Percentiles rank a stretch among this genome's conserved stretches.
Conservation (phyloP, 92 coral and sea anemone genomes). For the Palythoa heliodiscus region DNA sequence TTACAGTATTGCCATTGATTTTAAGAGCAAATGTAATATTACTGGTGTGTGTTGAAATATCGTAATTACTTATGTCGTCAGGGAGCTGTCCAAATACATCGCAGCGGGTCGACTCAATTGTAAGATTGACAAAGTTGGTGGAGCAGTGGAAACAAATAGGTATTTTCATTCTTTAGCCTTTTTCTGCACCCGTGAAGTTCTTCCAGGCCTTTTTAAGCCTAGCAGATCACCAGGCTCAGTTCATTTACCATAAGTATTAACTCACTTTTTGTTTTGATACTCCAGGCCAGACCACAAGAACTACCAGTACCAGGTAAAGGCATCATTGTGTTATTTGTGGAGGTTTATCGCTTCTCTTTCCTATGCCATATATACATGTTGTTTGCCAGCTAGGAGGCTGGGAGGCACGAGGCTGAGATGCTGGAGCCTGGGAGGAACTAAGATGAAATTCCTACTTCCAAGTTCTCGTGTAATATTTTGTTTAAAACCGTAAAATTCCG, state of each 20-base stretch:
- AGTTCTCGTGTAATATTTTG: too few relatives aligned
- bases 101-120: slow-evolving; percentile 97
- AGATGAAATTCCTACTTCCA: too few relatives aligned
- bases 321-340: too few relatives aligned
- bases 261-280: background rate
- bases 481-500: too few relatives aligned
- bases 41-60: too few relatives aligned
- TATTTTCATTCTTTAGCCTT: slow-evolving; percentile 10
- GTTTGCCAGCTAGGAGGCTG: too few relatives aligned
- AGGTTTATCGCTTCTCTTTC: too few relatives aligned
- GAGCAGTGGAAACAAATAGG: slow-evolving; percentile 99
- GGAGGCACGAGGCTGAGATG: background rate
- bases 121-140: slow-evolving; percentile 98
- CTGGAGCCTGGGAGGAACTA: too few relatives aligned
- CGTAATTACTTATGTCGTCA: background rate
- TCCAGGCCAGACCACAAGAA: slow-evolving; percentile 96
- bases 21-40: background rate
- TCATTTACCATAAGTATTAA: background rate
- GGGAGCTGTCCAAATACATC: slow-evolving; percentile 94
- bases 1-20: too few relatives aligned
- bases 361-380: too few relatives aligned
- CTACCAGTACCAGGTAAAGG: slow-evolving; percentile 88
- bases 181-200: background rate
- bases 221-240: background rate
- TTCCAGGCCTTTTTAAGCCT: background rate